These are phyloP conservation scores for Brachyhypopomus gauderio DNA, from an alignment of 2,113 vertebrate species.

Conservation along the genomic window DNA sequence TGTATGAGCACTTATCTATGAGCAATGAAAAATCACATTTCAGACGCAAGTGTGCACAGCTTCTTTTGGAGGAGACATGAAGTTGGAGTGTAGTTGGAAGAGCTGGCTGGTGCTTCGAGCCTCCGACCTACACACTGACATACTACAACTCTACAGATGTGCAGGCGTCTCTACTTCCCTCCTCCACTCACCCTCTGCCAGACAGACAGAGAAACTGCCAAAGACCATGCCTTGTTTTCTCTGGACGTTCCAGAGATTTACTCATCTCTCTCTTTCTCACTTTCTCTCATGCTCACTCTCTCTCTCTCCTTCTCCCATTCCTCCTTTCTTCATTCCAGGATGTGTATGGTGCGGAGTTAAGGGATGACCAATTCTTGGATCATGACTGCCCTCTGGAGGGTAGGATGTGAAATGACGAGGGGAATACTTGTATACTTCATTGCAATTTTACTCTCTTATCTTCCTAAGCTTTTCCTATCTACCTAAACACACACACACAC, in stretches of 20 bases:
- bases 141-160: conserved; percentile 30
- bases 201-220: not conserved
- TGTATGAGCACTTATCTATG: conserved; percentile 18
- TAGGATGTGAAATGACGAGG: conserved; percentile 42
- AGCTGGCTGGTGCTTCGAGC: not conserved
- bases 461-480: too few relatives aligned
- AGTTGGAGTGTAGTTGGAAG: conserved; percentile 21
- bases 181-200: not conserved
- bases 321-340: conserved; percentile 54
- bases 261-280: conserved; percentile 22
- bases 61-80: not conserved
- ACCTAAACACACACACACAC: too few relatives aligned
- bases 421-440: not conserved
- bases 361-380: conserved; percentile 34
- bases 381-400: conserved; percentile 56
- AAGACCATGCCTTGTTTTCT: conserved; percentile 23
- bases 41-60: not conserved
- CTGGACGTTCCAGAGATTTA: not conserved
- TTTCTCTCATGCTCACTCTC: not conserved
- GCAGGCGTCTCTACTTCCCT: conserved; percentile 6
- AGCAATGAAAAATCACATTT: not conserved
- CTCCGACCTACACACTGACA: conserved; percentile 16
- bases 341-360: conserved; percentile 50
- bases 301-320: conserved; percentile 41
- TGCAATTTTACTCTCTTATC: too few relatives aligned